A percentile compares a stretch with the other conserved stretches of the same genome.
phyloP scores from a whole-genome alignment of 2,113 vertebrate genomes.

The Hippocampus zosterae region DNA sequence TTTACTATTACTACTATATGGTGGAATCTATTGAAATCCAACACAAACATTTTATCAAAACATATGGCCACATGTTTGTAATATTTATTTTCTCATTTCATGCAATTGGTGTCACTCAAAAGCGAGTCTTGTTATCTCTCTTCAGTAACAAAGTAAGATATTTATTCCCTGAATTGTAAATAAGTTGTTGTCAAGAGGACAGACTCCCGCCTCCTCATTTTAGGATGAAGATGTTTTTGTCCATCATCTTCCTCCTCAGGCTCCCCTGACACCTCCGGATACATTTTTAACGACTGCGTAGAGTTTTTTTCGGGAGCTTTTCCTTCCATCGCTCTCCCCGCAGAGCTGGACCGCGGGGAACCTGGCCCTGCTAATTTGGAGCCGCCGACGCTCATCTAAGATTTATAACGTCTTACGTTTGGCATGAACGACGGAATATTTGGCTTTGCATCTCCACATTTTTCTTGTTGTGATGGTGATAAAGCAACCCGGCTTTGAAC shows the following conservation, averaged over 20 bases:
- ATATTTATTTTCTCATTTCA: not conserved
- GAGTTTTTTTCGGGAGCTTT: conserved; percentile 11
- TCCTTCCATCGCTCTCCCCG: conserved; percentile 23
- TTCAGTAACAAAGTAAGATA: not conserved
- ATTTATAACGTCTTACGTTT: conserved; percentile 37
- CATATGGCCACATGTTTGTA: not conserved
- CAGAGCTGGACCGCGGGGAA: conserved; percentile 28
- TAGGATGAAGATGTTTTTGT: conserved; percentile 16
- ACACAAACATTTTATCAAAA: not conserved
- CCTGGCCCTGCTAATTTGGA: conserved; percentile 28
- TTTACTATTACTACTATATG: not conserved
- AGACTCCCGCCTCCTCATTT: conserved; percentile 2
- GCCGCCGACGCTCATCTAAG: conserved; percentile 41
- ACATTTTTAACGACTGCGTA: conserved; percentile 54
- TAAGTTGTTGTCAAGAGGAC: not conserved
- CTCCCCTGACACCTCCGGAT: conserved; percentile 30
- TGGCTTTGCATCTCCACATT: conserved; percentile 22
- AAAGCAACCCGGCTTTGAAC: not conserved
- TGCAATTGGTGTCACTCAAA: not conserved
- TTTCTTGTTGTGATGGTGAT: conserved; percentile 16
- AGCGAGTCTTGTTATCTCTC: not conserved
- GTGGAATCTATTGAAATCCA: not conserved
- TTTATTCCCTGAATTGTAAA: not conserved
- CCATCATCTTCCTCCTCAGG: conserved; percentile 22
- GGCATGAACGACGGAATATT: conserved; percentile 1